Base-by-base conservation (phyloP, 2,113 vertebrate genomes). In the Mustela lutreola region DNA sequence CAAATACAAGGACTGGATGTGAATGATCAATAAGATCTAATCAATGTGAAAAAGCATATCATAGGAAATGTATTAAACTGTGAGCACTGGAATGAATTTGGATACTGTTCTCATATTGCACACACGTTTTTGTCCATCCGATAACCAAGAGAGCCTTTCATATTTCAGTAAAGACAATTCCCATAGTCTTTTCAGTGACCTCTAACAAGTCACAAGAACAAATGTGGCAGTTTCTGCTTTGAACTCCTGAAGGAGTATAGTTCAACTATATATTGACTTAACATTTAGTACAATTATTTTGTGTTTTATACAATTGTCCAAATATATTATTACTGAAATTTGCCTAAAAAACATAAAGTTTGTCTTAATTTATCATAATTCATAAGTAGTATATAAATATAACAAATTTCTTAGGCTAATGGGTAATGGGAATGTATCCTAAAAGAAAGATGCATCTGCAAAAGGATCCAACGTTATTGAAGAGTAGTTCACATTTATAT, bases 21-120 rank as follows among this genome's bases (percentile, higher is more conserved):
- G 81, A 96, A 48, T 89, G 92, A 89, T 94, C 84, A 83, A 21
- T 91, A 94, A 78, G 19, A 83, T 87, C 24, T 84, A 96, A 84
- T 96, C 83, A 94, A 8, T 92, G 36, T 87, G 65, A 62, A 92
- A 93, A 83, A 56, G 0, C 33, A n/a, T 62, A 39, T 65, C n/a
- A 39, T 53, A 80, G 75, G 18, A 70, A 85, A 93, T 45, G 14
- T 26, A 90, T 89, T 92, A 39, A 83, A 36, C 56, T 70, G 0
- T 76, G 62, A 87, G 9, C 63, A 24, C 6, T 22, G 45, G 86
- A 81, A 39, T 65, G 48, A 14, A 86, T 24, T 78, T 58, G n/a
- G 18, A 19, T 50, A 24, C n/a, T 92, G 26, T 73, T 94, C 16
- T 73, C 62, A 56, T n/a, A n/a, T 33, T 82, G 2, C 14, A 56